phyloP scores from a whole-genome alignment of 2,113 vertebrate genomes.

The Agapornis roseicollis region DNA sequence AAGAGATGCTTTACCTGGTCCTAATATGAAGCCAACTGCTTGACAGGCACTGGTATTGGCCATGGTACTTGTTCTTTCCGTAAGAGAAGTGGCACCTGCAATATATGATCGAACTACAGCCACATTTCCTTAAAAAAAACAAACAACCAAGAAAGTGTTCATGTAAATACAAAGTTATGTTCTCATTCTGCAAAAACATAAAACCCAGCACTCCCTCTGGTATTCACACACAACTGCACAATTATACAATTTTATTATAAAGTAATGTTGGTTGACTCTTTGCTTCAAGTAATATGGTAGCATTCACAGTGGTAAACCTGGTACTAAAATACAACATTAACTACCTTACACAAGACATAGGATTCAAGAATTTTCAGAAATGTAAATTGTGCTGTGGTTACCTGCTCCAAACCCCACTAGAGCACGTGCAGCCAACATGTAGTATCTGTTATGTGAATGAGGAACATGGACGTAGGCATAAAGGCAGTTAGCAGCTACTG shows the following conservation, averaged over 20 bases:
- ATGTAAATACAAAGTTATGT: neutral
- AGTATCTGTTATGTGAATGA: constrained; percentile 85
- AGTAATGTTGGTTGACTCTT: rapidly evolving
- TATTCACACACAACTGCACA: neutral
- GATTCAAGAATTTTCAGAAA: neutral
- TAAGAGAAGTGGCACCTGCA: constrained; percentile 91
- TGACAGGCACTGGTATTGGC: constrained; percentile 94
- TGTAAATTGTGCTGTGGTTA: constrained; percentile 53
- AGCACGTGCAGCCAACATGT: constrained; percentile 87
- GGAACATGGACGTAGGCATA: constrained; percentile 89
- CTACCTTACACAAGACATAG: neutral
- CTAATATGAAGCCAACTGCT: constrained; percentile 94
- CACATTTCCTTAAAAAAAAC: constrained; percentile 84
- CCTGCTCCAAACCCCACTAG: constrained; percentile 96
- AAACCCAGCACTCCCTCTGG: neutral
- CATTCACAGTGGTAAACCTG: neutral
- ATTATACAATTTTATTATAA: neutral
- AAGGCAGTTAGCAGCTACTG: constrained; percentile 87
- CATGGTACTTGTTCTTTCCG: constrained; percentile 90
- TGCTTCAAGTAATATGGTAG: neutral
- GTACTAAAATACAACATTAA: neutral
- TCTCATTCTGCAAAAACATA: neutral
- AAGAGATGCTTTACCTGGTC: constrained; percentile 82
- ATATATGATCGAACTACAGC: constrained; percentile 92
- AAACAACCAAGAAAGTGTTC: neutral